Evolutionary conservation across 2,888 invertebrate species (phyloP).

Genomic region (Diaphora mendica): DNA sequence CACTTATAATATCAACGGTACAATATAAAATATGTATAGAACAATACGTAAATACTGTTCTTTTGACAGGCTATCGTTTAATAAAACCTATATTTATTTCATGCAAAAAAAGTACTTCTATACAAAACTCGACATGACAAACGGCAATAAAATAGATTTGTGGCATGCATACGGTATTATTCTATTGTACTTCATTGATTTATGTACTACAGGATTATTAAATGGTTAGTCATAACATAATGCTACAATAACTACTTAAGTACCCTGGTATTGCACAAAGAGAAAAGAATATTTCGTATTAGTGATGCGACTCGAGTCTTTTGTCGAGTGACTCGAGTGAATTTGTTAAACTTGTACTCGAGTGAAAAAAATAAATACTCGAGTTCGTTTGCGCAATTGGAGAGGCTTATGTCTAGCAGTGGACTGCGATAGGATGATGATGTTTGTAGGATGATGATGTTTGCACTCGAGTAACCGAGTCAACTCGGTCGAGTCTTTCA

Average conservation of each 20-base stretch:
- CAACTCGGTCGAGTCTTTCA: too few species aligned
- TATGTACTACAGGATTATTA: background rate
- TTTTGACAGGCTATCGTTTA: background rate
- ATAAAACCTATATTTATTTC: background rate
- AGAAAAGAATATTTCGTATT: background rate
- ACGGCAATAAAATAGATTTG: conserved; percentile 10
- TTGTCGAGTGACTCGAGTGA: too few species aligned
- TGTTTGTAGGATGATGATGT: too few species aligned
- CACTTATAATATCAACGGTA: background rate
- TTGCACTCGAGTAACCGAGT: too few species aligned
- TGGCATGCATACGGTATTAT: conserved; percentile 7
- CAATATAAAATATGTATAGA: background rate
- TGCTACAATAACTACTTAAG: background rate
- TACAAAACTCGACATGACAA: conserved; percentile 11
- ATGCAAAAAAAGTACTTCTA: background rate
- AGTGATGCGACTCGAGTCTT: too few species aligned
- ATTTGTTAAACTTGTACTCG: too few species aligned
- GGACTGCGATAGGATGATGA: too few species aligned
- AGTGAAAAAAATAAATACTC: too few species aligned
- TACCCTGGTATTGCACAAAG: background rate
- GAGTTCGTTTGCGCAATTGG: too few species aligned
- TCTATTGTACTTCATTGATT: conserved; percentile 2
- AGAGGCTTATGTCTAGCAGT: too few species aligned
- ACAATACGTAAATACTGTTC: background rate
- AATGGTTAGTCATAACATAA: background rate